phyloP scores from a whole-genome alignment of 2,113 vertebrate genomes.

The Mobula birostris region DNA sequence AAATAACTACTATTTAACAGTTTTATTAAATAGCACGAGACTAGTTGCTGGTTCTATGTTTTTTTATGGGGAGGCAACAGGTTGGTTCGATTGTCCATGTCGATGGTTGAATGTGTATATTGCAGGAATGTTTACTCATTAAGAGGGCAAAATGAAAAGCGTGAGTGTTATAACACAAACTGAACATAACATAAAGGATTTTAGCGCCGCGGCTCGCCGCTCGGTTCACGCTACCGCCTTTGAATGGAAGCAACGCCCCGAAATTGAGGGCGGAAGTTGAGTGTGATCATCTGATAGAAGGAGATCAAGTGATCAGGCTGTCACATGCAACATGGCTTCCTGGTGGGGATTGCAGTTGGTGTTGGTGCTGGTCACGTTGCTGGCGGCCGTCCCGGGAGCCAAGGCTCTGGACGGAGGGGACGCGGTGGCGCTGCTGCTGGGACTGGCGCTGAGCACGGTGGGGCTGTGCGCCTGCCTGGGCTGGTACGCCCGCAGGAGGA shows the following conservation, averaged over 20 bases:
- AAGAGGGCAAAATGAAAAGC: neutral
- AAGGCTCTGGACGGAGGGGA: slow-evolving; percentile 81
- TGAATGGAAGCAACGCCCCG: neutral
- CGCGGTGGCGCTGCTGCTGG: slow-evolving; percentile 70
- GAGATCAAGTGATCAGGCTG: neutral
- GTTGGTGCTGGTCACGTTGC: slow-evolving; percentile 50
- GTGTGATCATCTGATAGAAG: slow-evolving; percentile 1
- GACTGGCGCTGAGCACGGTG: slow-evolving; percentile 60
- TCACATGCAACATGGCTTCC: slow-evolving; percentile 62
- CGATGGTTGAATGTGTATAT: too few relatives aligned
- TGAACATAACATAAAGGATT: neutral
- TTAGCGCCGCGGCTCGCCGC: too few relatives aligned
- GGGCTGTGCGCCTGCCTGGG: slow-evolving; percentile 82
- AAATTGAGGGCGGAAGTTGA: neutral
- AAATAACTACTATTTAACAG: too few relatives aligned
- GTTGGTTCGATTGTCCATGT: neutral
- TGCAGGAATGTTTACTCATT: neutral
- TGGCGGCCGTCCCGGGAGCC: slow-evolving; percentile 56
- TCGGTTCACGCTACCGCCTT: neutral
- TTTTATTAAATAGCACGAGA: neutral
- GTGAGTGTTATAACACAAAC: neutral
- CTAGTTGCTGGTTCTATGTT: neutral
- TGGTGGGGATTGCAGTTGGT: slow-evolving; percentile 40
- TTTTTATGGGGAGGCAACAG: neutral
- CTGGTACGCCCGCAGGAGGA: slow-evolving; percentile 75